Evolutionary conservation across 2,888 invertebrate species (phyloP).

Genomic region (Psylliodes chrysocephalus): DNA sequence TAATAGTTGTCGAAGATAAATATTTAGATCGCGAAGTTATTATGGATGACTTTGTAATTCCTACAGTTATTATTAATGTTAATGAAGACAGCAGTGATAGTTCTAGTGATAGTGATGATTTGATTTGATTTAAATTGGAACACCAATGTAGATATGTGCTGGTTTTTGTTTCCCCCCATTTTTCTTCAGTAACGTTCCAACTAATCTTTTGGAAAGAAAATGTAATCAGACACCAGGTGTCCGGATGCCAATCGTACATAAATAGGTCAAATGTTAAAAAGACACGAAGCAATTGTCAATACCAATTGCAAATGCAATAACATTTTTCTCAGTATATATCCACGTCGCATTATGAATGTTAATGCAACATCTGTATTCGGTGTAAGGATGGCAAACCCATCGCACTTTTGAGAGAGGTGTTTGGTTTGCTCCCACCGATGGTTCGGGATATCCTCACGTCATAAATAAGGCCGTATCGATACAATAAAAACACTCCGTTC

Average conservation of each 20-base stretch:
- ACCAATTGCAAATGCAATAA: background rate
- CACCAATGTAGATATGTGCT: too few species aligned
- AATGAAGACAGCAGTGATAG: too few species aligned
- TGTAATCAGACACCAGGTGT: too few species aligned
- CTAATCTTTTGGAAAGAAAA: too few species aligned
- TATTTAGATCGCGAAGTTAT: too few species aligned
- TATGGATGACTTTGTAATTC: too few species aligned
- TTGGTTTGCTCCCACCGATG: constrained; percentile 30
- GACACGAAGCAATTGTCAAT: background rate
- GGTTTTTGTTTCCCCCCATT: too few species aligned
- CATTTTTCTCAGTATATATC: constrained; percentile 14
- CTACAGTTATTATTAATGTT: too few species aligned
- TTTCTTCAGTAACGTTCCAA: too few species aligned
- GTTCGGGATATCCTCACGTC: constrained; percentile 50
- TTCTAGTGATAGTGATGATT: too few species aligned
- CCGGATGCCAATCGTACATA: background rate
- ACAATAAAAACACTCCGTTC: constrained; percentile 55
- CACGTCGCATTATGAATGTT: constrained; percentile 62
- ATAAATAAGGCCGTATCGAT: constrained; percentile 53
- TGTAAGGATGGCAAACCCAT: constrained; percentile 51
- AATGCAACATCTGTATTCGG: constrained; percentile 63
- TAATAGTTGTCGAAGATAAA: too few species aligned
- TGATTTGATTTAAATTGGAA: too few species aligned
- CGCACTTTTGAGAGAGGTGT: constrained; percentile 56
- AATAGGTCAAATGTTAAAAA: background rate